A percentile compares a stretch with the other conserved stretches of the same genome.
These are phyloP conservation scores for Epinotia nisella DNA, from an alignment of 2,888 invertebrate genomes.

Conservation along the genomic window DNA sequence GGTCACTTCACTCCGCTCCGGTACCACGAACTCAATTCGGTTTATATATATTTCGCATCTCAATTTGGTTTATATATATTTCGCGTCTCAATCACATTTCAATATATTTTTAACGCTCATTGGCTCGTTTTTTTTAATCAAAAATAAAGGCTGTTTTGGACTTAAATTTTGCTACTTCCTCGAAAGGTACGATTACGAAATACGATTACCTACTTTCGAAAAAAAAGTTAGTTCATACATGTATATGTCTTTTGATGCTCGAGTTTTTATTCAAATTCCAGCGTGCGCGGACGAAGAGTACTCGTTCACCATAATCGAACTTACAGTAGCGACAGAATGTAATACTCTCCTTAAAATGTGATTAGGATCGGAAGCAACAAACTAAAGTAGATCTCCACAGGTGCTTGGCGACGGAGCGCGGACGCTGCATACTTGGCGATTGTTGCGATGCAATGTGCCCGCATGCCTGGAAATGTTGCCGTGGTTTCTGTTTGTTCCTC, in stretches of 20 bases:
- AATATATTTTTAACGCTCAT: background rate
- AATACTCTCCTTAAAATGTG: background rate
- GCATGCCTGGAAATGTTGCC: slow-evolving; percentile 8
- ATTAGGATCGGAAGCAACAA: background rate
- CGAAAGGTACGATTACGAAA: too few relatives aligned
- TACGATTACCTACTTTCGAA: too few relatives aligned
- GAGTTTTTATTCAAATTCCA: too few relatives aligned
- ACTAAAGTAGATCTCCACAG: background rate
- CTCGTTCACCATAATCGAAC: too few relatives aligned
- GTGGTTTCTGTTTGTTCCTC: background rate
- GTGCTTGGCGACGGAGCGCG: background rate
- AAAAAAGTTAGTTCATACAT: too few relatives aligned
- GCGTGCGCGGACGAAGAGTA: too few relatives aligned
- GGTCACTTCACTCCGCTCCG: slow-evolving; percentile 27
- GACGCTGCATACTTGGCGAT: slow-evolving; percentile 21
- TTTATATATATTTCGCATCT: background rate
- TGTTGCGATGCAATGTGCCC: slow-evolving; percentile 7
- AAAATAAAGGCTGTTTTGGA: too few relatives aligned
- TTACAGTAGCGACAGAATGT: too few relatives aligned
- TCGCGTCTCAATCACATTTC: background rate
- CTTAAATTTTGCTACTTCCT: too few relatives aligned
- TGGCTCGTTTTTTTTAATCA: too few relatives aligned
- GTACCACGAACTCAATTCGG: background rate
- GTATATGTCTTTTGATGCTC: too few relatives aligned
- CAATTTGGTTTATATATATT: too few relatives aligned